A percentile compares a stretch with the other conserved stretches of the same genome.
Evolutionary conservation across 2,888 invertebrate species (phyloP).

Genomic region (Osmoderma eremita): DNA sequence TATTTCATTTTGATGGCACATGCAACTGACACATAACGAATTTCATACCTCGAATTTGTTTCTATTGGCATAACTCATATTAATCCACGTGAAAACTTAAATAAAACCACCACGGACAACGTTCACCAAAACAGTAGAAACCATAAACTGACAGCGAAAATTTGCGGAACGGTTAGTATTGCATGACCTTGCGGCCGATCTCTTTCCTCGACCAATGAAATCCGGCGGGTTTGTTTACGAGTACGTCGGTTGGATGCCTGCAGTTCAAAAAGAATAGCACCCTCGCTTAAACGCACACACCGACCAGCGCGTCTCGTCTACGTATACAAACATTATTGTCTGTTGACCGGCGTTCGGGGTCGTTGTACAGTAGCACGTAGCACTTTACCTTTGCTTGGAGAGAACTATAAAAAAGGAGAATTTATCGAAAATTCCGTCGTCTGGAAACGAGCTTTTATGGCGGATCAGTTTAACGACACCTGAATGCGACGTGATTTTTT

Average conservation of each 20-base stretch:
- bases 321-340: conserved; percentile 38
- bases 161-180: conserved; percentile 54
- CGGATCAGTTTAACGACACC: conserved; percentile 18
- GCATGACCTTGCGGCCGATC: conserved; percentile 45
- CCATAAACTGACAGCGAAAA: conserved; percentile 37
- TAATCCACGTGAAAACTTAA: conserved; percentile 55
- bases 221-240: conserved; percentile 58
- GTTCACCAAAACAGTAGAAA: conserved; percentile 35
- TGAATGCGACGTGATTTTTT: conserved; percentile 16
- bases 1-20: conserved; percentile 31
- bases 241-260: conserved; percentile 52
- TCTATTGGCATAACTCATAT: conserved; percentile 73
- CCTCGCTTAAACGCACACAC: conserved; percentile 46
- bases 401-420: conserved; percentile 40
- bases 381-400: conserved; percentile 22
- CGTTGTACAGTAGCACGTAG: conserved; percentile 51
- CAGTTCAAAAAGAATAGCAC: conserved; percentile 59
- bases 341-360: conserved; percentile 50
- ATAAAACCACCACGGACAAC: conserved; percentile 37
- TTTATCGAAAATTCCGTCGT: conserved; percentile 46
- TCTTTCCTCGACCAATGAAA: conserved; percentile 39
- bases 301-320: conserved; percentile 41
- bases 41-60: conserved; percentile 72
- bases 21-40: conserved; percentile 30
- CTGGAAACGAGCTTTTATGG: conserved; percentile 40